Evolutionary conservation across 2,888 invertebrate species (phyloP).

Genomic region (Sclerodermus sp.): DNA sequence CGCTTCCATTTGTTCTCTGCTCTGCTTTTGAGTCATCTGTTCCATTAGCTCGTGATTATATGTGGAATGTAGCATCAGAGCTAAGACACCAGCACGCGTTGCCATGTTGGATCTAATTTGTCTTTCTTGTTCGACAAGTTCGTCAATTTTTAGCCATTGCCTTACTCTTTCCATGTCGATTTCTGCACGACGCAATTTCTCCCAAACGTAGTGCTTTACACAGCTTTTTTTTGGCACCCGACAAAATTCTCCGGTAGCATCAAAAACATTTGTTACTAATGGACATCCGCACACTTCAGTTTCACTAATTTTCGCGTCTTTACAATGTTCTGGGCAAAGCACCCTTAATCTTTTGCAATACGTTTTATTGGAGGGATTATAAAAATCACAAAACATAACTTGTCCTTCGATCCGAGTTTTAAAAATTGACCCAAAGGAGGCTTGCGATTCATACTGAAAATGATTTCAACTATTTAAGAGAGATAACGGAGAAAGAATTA

Average conservation of each 20-base stretch:
- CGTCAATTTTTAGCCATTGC: slow-evolving; percentile 93
- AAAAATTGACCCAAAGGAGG: slow-evolving; percentile 93
- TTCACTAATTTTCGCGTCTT: slow-evolving; percentile 86
- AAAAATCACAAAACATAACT: slow-evolving; percentile 97
- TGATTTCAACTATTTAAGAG: slow-evolving; percentile 6
- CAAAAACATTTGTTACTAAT: slow-evolving; percentile 80
- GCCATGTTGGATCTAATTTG: slow-evolving; percentile 75
- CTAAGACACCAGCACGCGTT: slow-evolving; percentile 86
- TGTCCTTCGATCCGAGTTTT: slow-evolving; percentile 93
- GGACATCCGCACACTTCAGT: slow-evolving; percentile 94
- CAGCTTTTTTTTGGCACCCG: slow-evolving; percentile 86
- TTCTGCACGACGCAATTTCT: slow-evolving; percentile 89
- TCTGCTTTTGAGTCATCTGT: slow-evolving; percentile 64
- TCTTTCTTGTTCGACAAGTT: slow-evolving; percentile 90
- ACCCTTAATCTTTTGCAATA: slow-evolving; percentile 95
- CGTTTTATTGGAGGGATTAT: slow-evolving; percentile 82
- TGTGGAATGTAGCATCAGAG: slow-evolving; percentile 94
- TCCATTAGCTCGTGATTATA: slow-evolving; percentile 93
- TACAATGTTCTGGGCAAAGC: slow-evolving; percentile 96
- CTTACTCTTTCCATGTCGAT: slow-evolving; percentile 92
- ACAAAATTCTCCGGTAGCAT: slow-evolving; percentile 85
- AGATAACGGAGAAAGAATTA: background rate
- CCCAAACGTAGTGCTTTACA: slow-evolving; percentile 92
- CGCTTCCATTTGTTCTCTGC: slow-evolving; percentile 59
- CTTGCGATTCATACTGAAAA: slow-evolving; percentile 86